Evolutionary conservation across 2,888 invertebrate species (phyloP).

Genomic region (Euclidia mi): DNA sequence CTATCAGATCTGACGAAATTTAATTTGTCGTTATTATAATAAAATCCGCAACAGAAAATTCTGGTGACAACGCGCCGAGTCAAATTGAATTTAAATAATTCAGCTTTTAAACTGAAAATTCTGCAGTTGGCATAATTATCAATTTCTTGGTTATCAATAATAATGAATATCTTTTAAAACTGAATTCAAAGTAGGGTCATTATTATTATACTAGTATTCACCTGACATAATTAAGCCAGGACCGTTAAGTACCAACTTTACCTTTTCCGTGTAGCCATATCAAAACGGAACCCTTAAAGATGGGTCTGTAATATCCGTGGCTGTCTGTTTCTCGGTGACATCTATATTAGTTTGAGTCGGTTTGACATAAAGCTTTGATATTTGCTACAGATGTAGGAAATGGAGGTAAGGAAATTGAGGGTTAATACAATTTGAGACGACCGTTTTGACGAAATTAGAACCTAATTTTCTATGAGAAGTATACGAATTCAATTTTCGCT

Average conservation of each 20-base stretch:
- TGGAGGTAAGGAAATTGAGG: constrained; percentile 11
- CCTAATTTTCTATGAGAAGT: background rate
- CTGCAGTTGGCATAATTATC: constrained; percentile 7
- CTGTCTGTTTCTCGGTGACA: constrained; percentile 1
- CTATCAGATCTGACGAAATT: constrained; percentile 15
- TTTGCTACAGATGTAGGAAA: constrained; percentile 16
- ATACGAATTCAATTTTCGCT: no score
- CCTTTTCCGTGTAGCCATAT: background rate
- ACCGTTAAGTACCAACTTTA: background rate
- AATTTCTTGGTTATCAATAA: constrained; percentile 7
- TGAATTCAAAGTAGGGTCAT: constrained; percentile 2
- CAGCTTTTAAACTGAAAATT: constrained; percentile 15
- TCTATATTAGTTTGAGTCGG: constrained; percentile 1
- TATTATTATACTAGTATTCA: constrained; percentile 5
- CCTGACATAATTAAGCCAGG: background rate
- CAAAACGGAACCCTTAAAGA: constrained; percentile 1
- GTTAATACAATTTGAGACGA: constrained; percentile 9
- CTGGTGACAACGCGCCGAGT: constrained; percentile 13
- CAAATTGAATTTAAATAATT: constrained; percentile 24
- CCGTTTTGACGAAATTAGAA: background rate
- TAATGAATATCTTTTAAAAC: constrained; percentile 1
- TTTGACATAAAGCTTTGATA: constrained; percentile 12
- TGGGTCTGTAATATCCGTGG: background rate
- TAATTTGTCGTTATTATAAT: constrained; percentile 13
- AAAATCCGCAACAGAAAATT: constrained; percentile 8